These are phyloP conservation scores for Rhadinocentrus ornatus DNA, from an alignment of 2,797 vertebrate genomes.

Conservation along the genomic window DNA sequence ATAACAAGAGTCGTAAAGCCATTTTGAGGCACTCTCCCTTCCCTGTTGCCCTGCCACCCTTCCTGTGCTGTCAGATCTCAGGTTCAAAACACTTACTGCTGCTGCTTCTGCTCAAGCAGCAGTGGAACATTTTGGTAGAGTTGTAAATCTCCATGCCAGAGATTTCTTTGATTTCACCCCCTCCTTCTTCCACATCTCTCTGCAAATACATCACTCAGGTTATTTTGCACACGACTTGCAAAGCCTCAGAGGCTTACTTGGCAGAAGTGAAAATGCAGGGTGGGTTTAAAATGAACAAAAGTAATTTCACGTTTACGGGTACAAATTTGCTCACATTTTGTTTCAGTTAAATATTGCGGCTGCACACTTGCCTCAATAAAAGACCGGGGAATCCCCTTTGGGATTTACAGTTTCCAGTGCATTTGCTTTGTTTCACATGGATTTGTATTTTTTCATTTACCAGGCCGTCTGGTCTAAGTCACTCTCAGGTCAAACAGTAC, in stretches of 20 bases:
- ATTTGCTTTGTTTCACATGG: slow-evolving; percentile 66
- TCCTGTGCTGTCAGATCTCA: slow-evolving; percentile 50
- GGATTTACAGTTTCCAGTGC: slow-evolving; percentile 61
- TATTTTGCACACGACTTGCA: slow-evolving; percentile 39
- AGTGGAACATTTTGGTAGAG: slow-evolving; percentile 67
- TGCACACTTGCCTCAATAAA: slow-evolving; percentile 56
- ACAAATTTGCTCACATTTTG: slow-evolving; percentile 68
- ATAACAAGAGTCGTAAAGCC: slow-evolving; percentile 81
- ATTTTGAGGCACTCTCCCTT: slow-evolving; percentile 54
- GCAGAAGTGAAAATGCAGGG: slow-evolving; percentile 37
- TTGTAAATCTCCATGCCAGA: slow-evolving; percentile 81
- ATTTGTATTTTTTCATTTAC: slow-evolving; percentile 62
- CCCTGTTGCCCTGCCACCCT: slow-evolving; percentile 43
- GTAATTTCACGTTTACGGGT: slow-evolving; percentile 55
- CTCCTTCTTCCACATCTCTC: slow-evolving; percentile 17
- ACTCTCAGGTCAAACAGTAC: slow-evolving; percentile 68
- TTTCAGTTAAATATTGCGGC: slow-evolving; percentile 56
- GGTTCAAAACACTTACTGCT: slow-evolving; percentile 61
- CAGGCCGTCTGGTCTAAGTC: slow-evolving; percentile 73
- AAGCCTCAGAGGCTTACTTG: slow-evolving; percentile 59
- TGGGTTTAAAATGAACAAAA: slow-evolving; percentile 50
- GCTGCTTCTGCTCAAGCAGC: slow-evolving; percentile 69
- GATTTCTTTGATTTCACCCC: slow-evolving; percentile 77
- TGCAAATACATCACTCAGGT: slow-evolving; percentile 30
- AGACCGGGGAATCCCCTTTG: slow-evolving; percentile 49